Percentiles rank a stretch among this genome's conserved stretches.
phyloP scores from a whole-genome alignment of 1,140 invertebrate genomes.

The Stegodyphus dumicola region DNA sequence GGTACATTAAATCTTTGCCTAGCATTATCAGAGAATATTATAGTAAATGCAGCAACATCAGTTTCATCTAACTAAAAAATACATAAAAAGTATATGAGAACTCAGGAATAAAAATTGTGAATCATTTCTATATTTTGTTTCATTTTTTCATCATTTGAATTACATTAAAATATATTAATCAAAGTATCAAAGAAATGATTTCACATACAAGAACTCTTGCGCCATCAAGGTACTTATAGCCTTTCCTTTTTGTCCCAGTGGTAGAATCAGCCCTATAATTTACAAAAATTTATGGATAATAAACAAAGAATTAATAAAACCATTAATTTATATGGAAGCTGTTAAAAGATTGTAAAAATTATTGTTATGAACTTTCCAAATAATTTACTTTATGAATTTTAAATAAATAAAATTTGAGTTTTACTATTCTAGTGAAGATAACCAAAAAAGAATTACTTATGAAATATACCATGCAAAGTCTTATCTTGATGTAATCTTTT shows the following conservation, averaged over 20 bases:
- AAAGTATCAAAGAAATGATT: not conserved
- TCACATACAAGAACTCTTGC: constrained; percentile 70
- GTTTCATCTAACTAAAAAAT: constrained; percentile 66
- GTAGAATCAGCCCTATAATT: constrained; percentile 73
- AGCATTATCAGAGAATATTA: constrained; percentile 75
- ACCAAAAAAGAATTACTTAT: too few relatives aligned
- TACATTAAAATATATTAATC: not conserved
- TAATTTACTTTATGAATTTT: too few relatives aligned
- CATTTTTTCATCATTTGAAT: too few relatives aligned
- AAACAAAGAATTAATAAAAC: not conserved
- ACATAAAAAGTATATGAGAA: not conserved
- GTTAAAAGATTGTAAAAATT: too few relatives aligned
- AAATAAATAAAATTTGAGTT: too few relatives aligned
- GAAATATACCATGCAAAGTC: too few relatives aligned
- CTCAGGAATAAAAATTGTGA: not conserved
- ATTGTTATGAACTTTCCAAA: too few relatives aligned
- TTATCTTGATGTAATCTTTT: too few relatives aligned
- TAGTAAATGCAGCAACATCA: constrained; percentile 71
- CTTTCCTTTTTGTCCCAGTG: constrained; percentile 72
- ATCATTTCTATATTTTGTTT: not conserved
- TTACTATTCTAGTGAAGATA: too few relatives aligned
- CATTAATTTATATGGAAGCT: too few relatives aligned
- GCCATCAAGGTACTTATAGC: constrained; percentile 77
- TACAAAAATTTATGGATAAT: not conserved
- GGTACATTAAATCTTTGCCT: constrained; percentile 71